phyloP scores from a whole-genome alignment of 2,888 invertebrate genomes.

The Drosophila aldrichi region DNA sequence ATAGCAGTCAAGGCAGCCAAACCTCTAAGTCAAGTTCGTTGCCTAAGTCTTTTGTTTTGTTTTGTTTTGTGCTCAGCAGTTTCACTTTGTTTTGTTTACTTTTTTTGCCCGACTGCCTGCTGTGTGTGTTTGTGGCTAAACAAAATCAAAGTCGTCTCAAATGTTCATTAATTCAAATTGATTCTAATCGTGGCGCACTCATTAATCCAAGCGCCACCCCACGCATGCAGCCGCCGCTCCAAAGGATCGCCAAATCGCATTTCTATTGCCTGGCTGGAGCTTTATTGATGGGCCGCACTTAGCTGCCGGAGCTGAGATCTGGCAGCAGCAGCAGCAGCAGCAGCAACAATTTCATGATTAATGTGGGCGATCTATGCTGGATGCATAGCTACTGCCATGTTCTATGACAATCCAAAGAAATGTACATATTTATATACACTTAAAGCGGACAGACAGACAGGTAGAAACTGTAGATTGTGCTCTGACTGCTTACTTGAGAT shows the following conservation, averaged over 20 bases:
- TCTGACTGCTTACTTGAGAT: slow-evolving; percentile 28
- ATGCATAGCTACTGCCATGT: slow-evolving; percentile 32
- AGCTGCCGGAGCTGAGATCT: slow-evolving; percentile 22
- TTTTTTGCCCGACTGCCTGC: slow-evolving; percentile 41
- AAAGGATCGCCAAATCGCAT: slow-evolving; percentile 49
- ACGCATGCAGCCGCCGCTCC: slow-evolving; percentile 49
- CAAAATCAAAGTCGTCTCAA: slow-evolving; percentile 69
- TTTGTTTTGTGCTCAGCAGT: slow-evolving; percentile 36
- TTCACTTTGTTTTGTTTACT: slow-evolving; percentile 15
- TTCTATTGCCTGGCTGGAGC: slow-evolving; percentile 56
- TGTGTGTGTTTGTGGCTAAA: slow-evolving; percentile 69
- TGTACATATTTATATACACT: slow-evolving; percentile 14
- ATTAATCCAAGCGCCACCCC: slow-evolving; percentile 78
- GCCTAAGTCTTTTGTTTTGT: slow-evolving; percentile 82
- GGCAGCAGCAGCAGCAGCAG: slow-evolving; percentile 26
- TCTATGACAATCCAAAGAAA: slow-evolving; percentile 54
- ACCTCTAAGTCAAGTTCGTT: slow-evolving; percentile 68
- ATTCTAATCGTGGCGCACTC: slow-evolving; percentile 76
- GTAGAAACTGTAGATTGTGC: slow-evolving; percentile 17
- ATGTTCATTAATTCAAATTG: slow-evolving; percentile 78
- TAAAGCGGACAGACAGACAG: slow-evolving; percentile 20
- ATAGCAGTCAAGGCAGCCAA: slow-evolving; percentile 35
- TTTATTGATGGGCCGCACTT: slow-evolving; percentile 68
- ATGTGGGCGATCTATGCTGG: slow-evolving; percentile 32
- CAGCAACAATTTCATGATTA: slow-evolving; percentile 62